Base-by-base conservation (phyloP, 2,113 vertebrate species). In the Pogonocichla stellata region DNA sequence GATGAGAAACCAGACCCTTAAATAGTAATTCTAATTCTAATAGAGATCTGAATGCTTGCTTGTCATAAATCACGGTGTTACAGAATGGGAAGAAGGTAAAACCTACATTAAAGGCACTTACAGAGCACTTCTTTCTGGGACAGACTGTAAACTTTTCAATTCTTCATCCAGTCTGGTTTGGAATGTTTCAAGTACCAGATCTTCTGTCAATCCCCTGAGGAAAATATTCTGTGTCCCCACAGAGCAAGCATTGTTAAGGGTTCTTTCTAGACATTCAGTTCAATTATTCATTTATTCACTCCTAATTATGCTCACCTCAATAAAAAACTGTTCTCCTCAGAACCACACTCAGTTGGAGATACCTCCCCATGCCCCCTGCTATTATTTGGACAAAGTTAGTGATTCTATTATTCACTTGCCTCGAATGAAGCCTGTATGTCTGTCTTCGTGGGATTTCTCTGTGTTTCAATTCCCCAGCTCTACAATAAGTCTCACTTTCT, bases 221-320 rank as follows among this genome's bases (percentile, higher is more conserved):
- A 86, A 88, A 95, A 95, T 91, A 93, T 54, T 80, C 88, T 11
- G 0, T 66, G 56, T 78, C 56, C 64, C 80, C 57, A 94, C 69
- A 95, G 88, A 94, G 88, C 65, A 80, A 54, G 86, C 72, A 91
- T 86, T 94, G 72, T 94, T 91, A 74, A 64, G 13, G 8, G 6
- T 7, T 96, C 71, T 94, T 96, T 92, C 79, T 77, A 93, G 81
- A 92, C 81, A 88, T 92, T 94, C 81, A 65, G 64, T 86, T 91
- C 83, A 96, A 86, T 90, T 93, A 94, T 93, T 95, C 94, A 97
- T 94, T 95, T 94, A 97, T 93, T 94, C 95, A 95, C 51, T 92
- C 72, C 86, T 93, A 92, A 95, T 97, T 95, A 91, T 91, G 64
- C 81, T 95, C 79, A 94, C 85, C 85, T 95, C 93, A 94, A 85